Percentiles rank a stretch among this genome's conserved stretches.
Conservation (phyloP, 35 echinoderm and acorn worm species). For the Apostichopus californicus region DNA sequence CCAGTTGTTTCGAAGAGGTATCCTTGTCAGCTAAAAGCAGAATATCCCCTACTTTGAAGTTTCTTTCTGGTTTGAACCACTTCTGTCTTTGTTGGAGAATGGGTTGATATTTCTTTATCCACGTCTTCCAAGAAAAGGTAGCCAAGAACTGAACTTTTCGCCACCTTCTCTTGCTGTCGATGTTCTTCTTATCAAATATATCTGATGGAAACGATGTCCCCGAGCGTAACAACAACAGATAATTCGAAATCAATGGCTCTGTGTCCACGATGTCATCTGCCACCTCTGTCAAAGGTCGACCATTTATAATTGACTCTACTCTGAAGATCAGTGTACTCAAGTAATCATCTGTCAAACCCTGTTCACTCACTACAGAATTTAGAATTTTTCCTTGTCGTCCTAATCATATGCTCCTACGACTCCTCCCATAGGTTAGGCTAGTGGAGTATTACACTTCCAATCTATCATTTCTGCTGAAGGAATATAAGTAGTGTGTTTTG, state of each 20-base stretch:
- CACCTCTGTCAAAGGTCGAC: neutral
- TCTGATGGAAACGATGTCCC: slow-evolving; percentile 10
- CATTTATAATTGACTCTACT: neutral
- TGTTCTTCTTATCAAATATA: neutral
- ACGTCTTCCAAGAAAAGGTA: slow-evolving; percentile 26
- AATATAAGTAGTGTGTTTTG: neutral
- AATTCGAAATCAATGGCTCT: neutral
- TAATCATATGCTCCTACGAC: slow-evolving; percentile 3
- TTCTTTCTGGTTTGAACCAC: slow-evolving; percentile 7
- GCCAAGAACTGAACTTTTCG: slow-evolving; percentile 44
- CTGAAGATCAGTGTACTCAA: neutral
- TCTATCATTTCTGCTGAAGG: slow-evolving; percentile 1
- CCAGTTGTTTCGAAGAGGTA: slow-evolving; percentile 2
- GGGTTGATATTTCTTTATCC: slow-evolving; percentile 23
- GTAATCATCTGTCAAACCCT: neutral
- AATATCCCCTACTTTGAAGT: slow-evolving; percentile 31
- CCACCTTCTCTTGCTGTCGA: slow-evolving; percentile 19
- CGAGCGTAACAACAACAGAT: neutral
- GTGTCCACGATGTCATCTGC: neutral
- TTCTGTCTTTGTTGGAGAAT: slow-evolving; percentile 34
- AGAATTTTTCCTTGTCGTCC: neutral
- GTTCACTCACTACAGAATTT: neutral
- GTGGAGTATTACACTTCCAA: slow-evolving; percentile 3
- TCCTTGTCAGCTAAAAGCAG: slow-evolving; percentile 3
- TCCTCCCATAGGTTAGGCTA: neutral